These are phyloP conservation scores for Coregonus suidteri DNA, from an alignment of 2,797 vertebrate species.

Conservation along the genomic window DNA sequence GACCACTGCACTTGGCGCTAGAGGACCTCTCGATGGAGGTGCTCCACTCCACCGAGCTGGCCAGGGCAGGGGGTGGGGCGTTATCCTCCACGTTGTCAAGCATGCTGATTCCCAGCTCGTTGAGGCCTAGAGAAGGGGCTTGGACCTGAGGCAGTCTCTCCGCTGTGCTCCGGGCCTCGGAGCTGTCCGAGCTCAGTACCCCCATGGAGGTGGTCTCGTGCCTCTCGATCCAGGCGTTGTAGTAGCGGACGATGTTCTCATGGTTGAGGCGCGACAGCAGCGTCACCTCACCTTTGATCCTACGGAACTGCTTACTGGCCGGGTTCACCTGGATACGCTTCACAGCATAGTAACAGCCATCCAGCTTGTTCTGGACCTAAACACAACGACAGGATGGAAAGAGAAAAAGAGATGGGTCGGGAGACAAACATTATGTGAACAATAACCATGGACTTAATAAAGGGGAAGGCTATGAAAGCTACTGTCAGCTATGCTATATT, in stretches of 20 bases:
- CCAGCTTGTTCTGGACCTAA: conserved; percentile 96
- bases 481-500: background rate
- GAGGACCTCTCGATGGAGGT: conserved; percentile 90
- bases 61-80: conserved; percentile 84
- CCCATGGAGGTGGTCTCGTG: conserved; percentile 74
- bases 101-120: conserved; percentile 57
- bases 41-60: conserved; percentile 97
- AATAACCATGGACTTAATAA: background rate
- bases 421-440: background rate
- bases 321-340: conserved; percentile 95
- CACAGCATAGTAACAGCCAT: conserved; percentile 94
- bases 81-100: conserved; percentile 79
- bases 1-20: conserved; percentile 81
- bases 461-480: background rate
- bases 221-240: conserved; percentile 97
- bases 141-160: conserved; percentile 31
- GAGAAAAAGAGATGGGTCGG: background rate
- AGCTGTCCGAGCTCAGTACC: conserved; percentile 57
- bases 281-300: conserved; percentile 97
- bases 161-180: conserved; percentile 43
- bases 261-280: conserved; percentile 94
- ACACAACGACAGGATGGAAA: background rate
- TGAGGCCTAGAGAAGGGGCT: conserved; percentile 20
- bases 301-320: conserved; percentile 89
- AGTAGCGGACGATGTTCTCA: conserved; percentile 98